Percentiles rank a stretch among this genome's conserved stretches.
phyloP scores from a whole-genome alignment of 1,140 invertebrate species.

The Antheraea pernyi region DNA sequence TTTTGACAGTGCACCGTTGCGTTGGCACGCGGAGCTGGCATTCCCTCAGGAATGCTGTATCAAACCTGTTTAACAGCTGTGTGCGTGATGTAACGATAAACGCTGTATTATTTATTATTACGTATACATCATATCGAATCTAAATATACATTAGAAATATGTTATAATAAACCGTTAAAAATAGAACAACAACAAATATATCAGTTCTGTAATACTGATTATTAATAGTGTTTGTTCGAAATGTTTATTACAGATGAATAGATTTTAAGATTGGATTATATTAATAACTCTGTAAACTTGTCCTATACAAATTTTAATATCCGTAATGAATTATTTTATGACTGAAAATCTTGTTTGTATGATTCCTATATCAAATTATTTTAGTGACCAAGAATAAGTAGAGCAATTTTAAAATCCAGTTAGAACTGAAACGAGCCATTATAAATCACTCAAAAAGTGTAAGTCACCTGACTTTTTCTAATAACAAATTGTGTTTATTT shows the following conservation, averaged over 20 bases:
- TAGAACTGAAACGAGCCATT: too few relatives aligned
- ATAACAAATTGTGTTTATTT: too few relatives aligned
- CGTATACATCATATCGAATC: slow-evolving; percentile 7
- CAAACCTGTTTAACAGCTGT: slow-evolving; percentile 19
- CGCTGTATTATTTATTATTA: slow-evolving; percentile 11
- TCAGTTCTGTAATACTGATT: not conserved
- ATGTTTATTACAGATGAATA: not conserved
- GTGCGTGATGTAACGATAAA: slow-evolving; percentile 15
- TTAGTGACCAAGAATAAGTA: too few relatives aligned
- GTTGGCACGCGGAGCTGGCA: slow-evolving; percentile 15
- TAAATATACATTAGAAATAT: slow-evolving; percentile 8
- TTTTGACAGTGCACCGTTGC: slow-evolving; percentile 8
- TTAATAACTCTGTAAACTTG: not conserved
- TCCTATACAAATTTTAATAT: not conserved
- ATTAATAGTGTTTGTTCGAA: not conserved
- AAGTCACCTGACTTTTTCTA: too few relatives aligned
- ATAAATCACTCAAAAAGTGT: too few relatives aligned
- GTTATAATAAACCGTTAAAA: not conserved
- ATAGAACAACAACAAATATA: slow-evolving; percentile 8
- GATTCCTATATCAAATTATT: too few relatives aligned
- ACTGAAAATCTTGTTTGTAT: too few relatives aligned
- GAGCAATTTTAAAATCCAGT: too few relatives aligned
- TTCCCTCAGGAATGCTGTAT: slow-evolving; percentile 18
- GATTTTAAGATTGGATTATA: not conserved
- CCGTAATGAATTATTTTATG: too few relatives aligned